phyloP scores from a whole-genome alignment of 2,113 vertebrate species.

The Mustelus asterias region DNA sequence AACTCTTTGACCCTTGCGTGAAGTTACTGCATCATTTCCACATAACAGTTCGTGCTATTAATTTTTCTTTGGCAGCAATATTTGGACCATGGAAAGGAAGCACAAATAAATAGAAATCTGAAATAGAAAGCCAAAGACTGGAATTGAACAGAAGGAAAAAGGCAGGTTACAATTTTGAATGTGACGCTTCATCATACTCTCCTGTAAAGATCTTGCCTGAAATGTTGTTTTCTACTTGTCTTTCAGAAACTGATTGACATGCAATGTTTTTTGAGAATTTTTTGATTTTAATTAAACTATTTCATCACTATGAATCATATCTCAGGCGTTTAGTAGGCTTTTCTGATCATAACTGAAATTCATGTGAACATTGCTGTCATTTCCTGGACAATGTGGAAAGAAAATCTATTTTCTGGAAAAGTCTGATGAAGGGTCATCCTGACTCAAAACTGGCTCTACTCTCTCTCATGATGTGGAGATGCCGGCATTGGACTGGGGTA shows the following conservation, averaged over 20 bases:
- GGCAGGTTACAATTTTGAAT: neutral
- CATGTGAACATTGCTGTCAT: too few relatives aligned
- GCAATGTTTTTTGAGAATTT: neutral
- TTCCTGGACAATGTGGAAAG: neutral
- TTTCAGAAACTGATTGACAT: neutral
- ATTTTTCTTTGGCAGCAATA: neutral
- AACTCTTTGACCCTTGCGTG: neutral
- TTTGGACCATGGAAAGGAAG: neutral
- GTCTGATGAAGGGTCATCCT: too few relatives aligned
- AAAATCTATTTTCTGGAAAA: neutral
- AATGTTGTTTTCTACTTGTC: neutral
- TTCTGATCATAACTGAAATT: neutral
- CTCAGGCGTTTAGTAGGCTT: neutral
- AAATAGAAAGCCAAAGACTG: neutral
- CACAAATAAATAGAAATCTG: neutral
- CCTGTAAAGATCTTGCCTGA: neutral
- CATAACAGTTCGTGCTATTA: neutral
- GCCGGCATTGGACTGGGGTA: too few relatives aligned
- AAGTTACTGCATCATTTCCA: neutral
- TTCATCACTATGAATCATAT: neutral
- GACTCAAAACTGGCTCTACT: too few relatives aligned
- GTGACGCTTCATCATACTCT: neutral
- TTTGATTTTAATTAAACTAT: neutral
- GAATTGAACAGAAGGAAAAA: neutral
- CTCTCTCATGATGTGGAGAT: too few relatives aligned